Conservation (phyloP, 2,797 vertebrate species). For the Scomberomorus guttatus region DNA sequence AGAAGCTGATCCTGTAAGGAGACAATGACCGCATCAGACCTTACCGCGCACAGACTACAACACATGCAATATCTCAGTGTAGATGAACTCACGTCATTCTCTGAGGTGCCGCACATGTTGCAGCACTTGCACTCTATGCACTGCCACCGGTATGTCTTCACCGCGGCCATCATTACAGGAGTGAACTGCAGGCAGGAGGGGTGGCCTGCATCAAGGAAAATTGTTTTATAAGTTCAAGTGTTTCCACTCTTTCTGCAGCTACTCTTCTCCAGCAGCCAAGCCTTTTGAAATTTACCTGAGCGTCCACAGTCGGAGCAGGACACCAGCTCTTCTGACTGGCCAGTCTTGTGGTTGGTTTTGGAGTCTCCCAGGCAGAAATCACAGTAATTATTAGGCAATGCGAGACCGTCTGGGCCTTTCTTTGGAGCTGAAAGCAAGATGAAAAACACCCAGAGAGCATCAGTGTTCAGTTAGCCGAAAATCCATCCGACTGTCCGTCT, state of each 20-base stretch:
- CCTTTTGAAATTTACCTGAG: conserved; percentile 85
- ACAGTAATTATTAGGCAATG: conserved; percentile 96
- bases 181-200: conserved; percentile 98
- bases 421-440: conserved; percentile 84
- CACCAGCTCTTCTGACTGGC: conserved; percentile 93
- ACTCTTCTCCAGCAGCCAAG: background rate
- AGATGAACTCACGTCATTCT: conserved; percentile 92
- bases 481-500: background rate
- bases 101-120: conserved; percentile 96
- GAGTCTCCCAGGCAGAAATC: conserved; percentile 97
- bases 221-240: background rate
- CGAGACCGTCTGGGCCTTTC: conserved; percentile 94
- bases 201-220: conserved; percentile 84
- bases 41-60: no score
- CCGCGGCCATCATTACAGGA: conserved; percentile 95
- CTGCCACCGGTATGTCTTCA: conserved; percentile 98
- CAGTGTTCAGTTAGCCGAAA: background rate
- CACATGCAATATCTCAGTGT: no score
- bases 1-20: conserved; percentile 86
- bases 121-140: conserved; percentile 99
- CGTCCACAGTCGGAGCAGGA: conserved; percentile 98
- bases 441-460: conserved; percentile 3
- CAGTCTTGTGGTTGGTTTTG: conserved; percentile 95
- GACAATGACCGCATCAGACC: background rate
- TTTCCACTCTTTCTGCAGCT: background rate